phyloP scores from a whole-genome alignment of 2,797 vertebrate genomes.

The Melanitta fusca region DNA sequence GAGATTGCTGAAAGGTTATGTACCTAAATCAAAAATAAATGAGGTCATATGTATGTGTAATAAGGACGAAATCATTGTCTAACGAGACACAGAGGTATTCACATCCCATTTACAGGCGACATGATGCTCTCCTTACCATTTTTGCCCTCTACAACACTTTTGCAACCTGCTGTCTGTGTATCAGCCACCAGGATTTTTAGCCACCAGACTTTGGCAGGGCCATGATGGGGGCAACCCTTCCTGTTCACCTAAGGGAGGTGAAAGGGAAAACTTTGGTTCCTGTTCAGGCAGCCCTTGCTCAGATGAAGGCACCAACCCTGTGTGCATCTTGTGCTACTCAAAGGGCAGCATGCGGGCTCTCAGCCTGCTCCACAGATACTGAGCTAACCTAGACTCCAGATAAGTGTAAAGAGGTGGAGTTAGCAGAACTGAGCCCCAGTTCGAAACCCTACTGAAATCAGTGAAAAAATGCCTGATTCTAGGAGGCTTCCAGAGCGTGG shows the following conservation, averaged over 20 bases:
- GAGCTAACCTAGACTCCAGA: fast-evolving
- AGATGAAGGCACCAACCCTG: background rate
- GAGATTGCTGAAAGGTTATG: slow-evolving; percentile 5
- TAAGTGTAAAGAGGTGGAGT: background rate
- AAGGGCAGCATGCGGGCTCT: background rate
- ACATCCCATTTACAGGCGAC: background rate
- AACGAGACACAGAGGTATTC: background rate
- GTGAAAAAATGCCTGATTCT: background rate
- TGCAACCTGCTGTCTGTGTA: background rate
- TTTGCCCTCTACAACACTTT: background rate
- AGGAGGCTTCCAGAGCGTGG: background rate
- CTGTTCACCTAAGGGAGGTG: background rate
- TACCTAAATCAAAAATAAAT: slow-evolving; percentile 18
- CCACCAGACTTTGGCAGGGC: background rate
- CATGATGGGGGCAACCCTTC: background rate
- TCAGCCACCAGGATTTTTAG: background rate
- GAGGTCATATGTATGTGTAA: slow-evolving; percentile 42
- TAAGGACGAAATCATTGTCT: background rate
- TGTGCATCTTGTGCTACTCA: background rate
- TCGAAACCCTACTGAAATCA: background rate
- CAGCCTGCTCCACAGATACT: background rate
- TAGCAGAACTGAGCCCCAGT: fast-evolving
- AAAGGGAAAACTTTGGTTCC: background rate
- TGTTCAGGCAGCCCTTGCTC: background rate
- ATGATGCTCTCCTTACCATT: fast-evolving